These are phyloP conservation scores for Andrena minutula DNA, from an alignment of 2,888 invertebrate species.

Conservation along the genomic window DNA sequence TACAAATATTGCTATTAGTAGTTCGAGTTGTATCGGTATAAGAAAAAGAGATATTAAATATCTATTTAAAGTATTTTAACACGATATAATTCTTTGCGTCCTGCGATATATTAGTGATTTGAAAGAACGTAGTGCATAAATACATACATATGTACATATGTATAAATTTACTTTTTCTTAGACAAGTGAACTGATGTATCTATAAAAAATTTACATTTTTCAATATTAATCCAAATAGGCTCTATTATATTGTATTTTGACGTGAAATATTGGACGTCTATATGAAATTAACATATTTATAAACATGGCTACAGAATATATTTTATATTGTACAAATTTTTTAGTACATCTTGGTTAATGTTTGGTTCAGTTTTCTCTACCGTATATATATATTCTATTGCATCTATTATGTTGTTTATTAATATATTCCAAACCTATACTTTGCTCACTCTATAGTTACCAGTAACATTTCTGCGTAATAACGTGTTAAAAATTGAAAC, in stretches of 20 bases:
- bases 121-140: slow-evolving; percentile 22
- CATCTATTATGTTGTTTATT: slow-evolving; percentile 12
- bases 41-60: no score
- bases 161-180: slow-evolving; percentile 29
- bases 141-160: background rate
- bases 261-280: background rate
- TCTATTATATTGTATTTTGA: background rate
- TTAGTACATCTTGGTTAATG: background rate
- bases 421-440: background rate
- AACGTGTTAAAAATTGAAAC: background rate
- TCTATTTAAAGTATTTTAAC: no score
- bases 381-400: background rate
- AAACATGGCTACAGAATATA: background rate
- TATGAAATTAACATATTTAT: background rate
- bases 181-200: slow-evolving; percentile 20
- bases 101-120: slow-evolving; percentile 12
- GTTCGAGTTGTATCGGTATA: no score
- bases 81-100: background rate
- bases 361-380: slow-evolving; percentile 2
- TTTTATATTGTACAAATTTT: background rate
- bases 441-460: background rate
- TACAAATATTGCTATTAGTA: background rate
- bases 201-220: background rate
- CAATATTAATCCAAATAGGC: background rate
- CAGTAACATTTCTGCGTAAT: slow-evolving; percentile 5